Percentiles rank a stretch among this genome's conserved stretches.
These are phyloP conservation scores for Eupleurogrammus muticus DNA, from an alignment of 2,797 vertebrate genomes.

Conservation along the genomic window DNA sequence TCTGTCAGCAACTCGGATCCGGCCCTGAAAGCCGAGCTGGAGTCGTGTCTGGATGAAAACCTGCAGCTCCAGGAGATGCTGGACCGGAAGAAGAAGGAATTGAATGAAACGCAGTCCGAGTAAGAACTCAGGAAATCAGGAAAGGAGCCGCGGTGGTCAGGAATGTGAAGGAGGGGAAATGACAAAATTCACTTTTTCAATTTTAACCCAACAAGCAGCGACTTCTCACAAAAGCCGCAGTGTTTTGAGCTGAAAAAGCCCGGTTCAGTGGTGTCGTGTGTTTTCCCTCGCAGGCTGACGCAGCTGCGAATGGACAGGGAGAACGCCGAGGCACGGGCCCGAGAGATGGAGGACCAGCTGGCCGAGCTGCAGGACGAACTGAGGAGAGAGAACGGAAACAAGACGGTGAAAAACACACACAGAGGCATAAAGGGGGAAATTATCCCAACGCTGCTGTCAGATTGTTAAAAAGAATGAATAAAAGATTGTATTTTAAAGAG, in stretches of 20 bases:
- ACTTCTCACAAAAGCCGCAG: slow-evolving; percentile 23
- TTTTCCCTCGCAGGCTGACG: slow-evolving; percentile 82
- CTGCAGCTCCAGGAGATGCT: slow-evolving; percentile 85
- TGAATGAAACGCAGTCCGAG: slow-evolving; percentile 88
- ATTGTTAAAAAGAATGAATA: background rate
- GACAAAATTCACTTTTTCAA: slow-evolving; percentile 36
- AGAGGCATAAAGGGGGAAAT: slow-evolving; percentile 2
- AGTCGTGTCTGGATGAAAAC: slow-evolving; percentile 88
- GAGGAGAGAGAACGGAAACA: slow-evolving; percentile 71
- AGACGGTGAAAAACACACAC: slow-evolving; percentile 83
- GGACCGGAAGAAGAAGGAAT: slow-evolving; percentile 86
- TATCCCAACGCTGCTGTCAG: background rate
- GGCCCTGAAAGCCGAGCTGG: slow-evolving; percentile 85
- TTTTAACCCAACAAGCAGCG: slow-evolving; percentile 27
- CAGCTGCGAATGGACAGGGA: slow-evolving; percentile 87
- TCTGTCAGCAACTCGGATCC: slow-evolving; percentile 68
- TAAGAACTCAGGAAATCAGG: slow-evolving; percentile 74
- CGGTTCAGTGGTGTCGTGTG: slow-evolving; percentile 6
- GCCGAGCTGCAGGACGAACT: slow-evolving; percentile 87
- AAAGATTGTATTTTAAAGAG: background rate
- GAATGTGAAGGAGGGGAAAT: background rate
- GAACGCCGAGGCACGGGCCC: slow-evolving; percentile 82
- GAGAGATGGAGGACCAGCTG: slow-evolving; percentile 87
- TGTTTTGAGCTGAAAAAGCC: slow-evolving; percentile 27
- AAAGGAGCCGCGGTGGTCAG: slow-evolving; percentile 15